A percentile compares a stretch with the other conserved stretches of the same genome.
Evolutionary conservation across 1,140 invertebrate genomes (phyloP).

Genomic region (Chlorops oryzae): DNA sequence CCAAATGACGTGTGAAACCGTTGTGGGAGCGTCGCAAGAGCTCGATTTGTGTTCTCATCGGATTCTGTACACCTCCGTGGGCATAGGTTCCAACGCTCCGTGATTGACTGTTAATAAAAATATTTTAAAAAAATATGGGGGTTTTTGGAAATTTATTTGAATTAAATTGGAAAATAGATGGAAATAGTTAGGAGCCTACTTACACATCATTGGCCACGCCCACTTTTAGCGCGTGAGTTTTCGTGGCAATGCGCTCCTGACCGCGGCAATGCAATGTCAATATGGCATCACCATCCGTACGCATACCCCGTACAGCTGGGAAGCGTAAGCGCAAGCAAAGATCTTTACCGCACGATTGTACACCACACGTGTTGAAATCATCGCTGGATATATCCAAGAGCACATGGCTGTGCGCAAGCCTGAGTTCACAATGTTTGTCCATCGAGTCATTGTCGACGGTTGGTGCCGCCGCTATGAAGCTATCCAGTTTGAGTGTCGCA

Average conservation of each 20-base stretch:
- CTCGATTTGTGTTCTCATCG: constrained; percentile 56
- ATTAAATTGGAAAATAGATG: background rate
- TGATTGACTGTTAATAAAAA: constrained; percentile 30
- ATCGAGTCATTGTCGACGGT: constrained; percentile 28
- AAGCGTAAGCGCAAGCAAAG: constrained; percentile 58
- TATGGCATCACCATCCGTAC: constrained; percentile 56
- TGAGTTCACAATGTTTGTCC: constrained; percentile 33
- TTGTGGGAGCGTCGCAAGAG: constrained; percentile 52
- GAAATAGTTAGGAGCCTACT: constrained; percentile 8
- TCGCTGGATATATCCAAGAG: constrained; percentile 30
- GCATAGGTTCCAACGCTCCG: constrained; percentile 49
- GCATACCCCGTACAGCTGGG: constrained; percentile 55
- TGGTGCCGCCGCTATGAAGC: constrained; percentile 31
- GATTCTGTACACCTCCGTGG: constrained; percentile 53
- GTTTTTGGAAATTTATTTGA: background rate
- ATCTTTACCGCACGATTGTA: constrained; percentile 42
- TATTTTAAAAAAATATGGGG: background rate
- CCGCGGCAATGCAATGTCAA: constrained; percentile 58
- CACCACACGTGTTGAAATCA: constrained; percentile 46
- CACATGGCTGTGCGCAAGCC: constrained; percentile 27
- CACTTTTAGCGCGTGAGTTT: constrained; percentile 51
- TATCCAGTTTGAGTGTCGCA: constrained; percentile 35
- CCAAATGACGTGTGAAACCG: constrained; percentile 53
- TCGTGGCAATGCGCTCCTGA: constrained; percentile 55
- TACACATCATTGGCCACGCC: constrained; percentile 49